Evolutionary conservation across 2,888 invertebrate species (phyloP), one percentile per base, ranked within the genome.

Genomic region (Phasia obesa): DNA sequence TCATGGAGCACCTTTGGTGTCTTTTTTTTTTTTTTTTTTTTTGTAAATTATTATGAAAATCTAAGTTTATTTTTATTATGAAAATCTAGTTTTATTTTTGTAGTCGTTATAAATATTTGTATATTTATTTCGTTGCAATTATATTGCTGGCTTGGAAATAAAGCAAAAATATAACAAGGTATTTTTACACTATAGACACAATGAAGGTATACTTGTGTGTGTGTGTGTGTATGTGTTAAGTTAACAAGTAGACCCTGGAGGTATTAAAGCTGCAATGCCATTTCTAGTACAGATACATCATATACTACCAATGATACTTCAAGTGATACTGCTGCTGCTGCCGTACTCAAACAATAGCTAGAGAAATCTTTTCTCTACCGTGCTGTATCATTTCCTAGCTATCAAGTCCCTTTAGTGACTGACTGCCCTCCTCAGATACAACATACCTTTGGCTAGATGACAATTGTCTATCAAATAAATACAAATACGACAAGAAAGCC

Each of bases 391-490:
- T 60, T 60, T 60, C 15, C 42, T 42, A 55, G 25, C 51, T 65
- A 27, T 17, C 53, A 47, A 59, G 75, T 75, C 75, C 65, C 65
- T 75, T 49, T 47, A 27, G 75, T 49, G 57, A 13, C 23, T 65
- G 51, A 35, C 62, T 71, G 60, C 65, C 71, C 71, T 75, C 55
- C 55, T 55, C 47, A 35, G 42, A 62, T 53, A 53, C 44, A 31
- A 17, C 25, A 38, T 57, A 65, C 64, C 73, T 60, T 57, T 53
- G 47, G 65, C 81, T 47, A 84, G 84, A 79, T 85, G 85, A 84
- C 85, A 85, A 85, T 85, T 85, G 85, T 85, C 85, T 85, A 85
- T 85, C 84, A 81, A 70, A 83, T 60, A 76, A 80, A 59, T 69
- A 73, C 44, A 81, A 75, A 80, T 70, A 77, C 60, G 57, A 77